Evolutionary conservation across 2,888 invertebrate species (phyloP).

Genomic region (Epistrophe grossulariae): DNA sequence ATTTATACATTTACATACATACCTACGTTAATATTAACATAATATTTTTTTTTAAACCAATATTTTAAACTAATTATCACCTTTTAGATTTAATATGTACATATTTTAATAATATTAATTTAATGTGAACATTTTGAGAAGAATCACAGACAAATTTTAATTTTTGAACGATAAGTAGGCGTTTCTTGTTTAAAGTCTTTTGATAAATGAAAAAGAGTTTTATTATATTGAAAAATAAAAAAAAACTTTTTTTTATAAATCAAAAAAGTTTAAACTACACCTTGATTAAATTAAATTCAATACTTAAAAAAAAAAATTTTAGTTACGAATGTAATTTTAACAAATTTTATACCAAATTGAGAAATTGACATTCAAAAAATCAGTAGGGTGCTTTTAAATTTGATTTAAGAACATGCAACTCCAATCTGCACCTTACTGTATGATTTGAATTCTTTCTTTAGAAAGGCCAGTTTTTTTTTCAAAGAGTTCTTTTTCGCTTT

Average conservation of each 20-base stretch:
- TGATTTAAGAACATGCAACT: neutral
- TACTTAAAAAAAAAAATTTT: neutral
- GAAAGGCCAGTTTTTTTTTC: neutral
- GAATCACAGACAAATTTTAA: conserved; percentile 24
- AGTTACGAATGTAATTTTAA: neutral
- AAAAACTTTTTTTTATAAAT: neutral
- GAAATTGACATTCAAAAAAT: neutral
- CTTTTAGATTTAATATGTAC: no score
- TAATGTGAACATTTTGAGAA: neutral
- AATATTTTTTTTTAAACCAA: conserved; percentile 9
- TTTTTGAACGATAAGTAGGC: neutral
- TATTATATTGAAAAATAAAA: neutral
- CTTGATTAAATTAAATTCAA: neutral
- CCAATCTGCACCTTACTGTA: conserved; percentile 4
- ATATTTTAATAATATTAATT: neutral
- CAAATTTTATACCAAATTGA: neutral
- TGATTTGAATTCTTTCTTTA: neutral
- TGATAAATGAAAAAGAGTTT: conserved; percentile 15
- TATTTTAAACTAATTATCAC: neutral
- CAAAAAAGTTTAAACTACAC: conserved; percentile 22
- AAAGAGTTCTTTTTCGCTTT: neutral
- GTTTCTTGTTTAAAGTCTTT: conserved; percentile 18
- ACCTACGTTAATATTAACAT: conserved; percentile 9
- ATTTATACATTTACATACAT: conserved; percentile 3
- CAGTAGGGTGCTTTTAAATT: neutral